Conservation (phyloP, 2,888 invertebrate species). For the Eilema caniola region DNA sequence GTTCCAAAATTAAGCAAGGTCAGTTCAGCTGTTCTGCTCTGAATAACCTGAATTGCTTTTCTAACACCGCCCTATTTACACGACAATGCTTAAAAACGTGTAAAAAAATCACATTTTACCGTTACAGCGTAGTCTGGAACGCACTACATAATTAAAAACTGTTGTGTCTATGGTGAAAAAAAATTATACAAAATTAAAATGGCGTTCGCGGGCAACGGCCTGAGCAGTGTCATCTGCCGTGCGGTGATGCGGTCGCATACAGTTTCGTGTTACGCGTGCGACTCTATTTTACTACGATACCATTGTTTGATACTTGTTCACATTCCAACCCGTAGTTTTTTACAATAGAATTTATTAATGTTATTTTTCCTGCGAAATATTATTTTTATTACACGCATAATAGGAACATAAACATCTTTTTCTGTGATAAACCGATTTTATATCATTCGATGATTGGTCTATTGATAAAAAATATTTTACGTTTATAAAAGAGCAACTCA, state of each 20-base stretch:
- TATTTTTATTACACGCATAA: too few relatives aligned
- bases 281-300: conserved; percentile 52
- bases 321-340: not conserved
- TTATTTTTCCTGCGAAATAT: not conserved
- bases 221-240: conserved; percentile 69
- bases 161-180: conserved; percentile 38
- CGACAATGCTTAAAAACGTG: conserved; percentile 5
- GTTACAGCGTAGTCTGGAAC: conserved; percentile 19
- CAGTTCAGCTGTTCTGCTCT: conserved; percentile 19
- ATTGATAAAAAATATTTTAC: too few relatives aligned
- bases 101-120: conserved; percentile 18
- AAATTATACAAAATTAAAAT: conserved; percentile 57
- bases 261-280: conserved; percentile 70
- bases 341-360: not conserved
- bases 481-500: not conserved
- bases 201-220: conserved; percentile 72
- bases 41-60: conserved; percentile 13
- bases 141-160: not conserved
- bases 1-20: conserved; percentile 16
- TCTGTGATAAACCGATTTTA: too few relatives aligned
- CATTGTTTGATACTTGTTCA: conserved; percentile 65
- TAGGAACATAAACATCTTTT: too few relatives aligned
- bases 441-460: too few relatives aligned
- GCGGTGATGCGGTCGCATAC: conserved; percentile 67
- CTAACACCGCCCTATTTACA: conserved; percentile 1